A percentile compares a stretch with the other conserved stretches of the same genome.
Evolutionary conservation across 2,888 invertebrate genomes (phyloP).

Genomic region (Cryptops parisi): DNA sequence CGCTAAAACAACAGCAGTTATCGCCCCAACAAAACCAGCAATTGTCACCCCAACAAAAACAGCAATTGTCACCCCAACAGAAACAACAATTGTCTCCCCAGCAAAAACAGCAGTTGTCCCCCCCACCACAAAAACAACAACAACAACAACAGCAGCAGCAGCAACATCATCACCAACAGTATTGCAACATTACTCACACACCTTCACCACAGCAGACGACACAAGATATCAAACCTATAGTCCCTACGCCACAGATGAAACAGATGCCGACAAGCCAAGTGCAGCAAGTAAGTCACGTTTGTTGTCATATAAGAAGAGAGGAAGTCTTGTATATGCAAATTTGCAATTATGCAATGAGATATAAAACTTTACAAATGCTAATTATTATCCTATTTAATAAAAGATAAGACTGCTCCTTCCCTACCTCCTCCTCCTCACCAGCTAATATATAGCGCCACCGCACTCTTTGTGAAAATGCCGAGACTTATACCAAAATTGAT

Average conservation of each 20-base stretch:
- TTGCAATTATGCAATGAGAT: no score
- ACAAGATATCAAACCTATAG: conserved; percentile 15
- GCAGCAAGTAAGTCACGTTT: conserved; percentile 21
- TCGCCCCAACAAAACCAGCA: background rate
- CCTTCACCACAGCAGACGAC: background rate
- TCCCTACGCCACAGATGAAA: no score
- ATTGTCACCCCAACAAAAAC: background rate
- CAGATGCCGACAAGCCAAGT: conserved; percentile 21
- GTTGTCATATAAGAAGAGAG: no score
- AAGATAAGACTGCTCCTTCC: no score
- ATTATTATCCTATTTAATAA: no score
- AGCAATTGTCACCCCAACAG: background rate
- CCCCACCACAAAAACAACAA: background rate
- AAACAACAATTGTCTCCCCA: background rate
- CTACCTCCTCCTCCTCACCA: no score
- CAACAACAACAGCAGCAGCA: background rate
- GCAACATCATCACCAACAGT: conserved; percentile 4
- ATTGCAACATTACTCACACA: conserved; percentile 5
- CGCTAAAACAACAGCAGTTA: background rate
- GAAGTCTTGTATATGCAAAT: no score
- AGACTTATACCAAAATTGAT: no score
- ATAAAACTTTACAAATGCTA: no score
- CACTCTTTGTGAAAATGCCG: no score
- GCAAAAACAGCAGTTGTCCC: background rate
- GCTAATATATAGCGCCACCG: no score